These are phyloP conservation scores for Cacatua alba DNA, from an alignment of 2,113 vertebrate genomes.

Conservation along the genomic window DNA sequence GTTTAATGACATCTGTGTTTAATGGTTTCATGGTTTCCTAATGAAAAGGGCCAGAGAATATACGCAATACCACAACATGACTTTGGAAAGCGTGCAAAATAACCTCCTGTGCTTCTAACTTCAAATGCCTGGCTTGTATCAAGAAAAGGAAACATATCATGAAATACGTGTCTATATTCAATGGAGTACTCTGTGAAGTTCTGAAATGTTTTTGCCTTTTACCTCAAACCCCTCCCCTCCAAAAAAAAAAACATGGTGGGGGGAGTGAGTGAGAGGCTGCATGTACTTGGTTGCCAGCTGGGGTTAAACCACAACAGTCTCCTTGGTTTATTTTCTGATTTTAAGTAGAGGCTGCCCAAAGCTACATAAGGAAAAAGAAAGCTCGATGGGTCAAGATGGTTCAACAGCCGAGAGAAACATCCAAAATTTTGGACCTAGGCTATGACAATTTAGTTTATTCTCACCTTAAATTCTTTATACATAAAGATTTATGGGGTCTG, in stretches of 20 bases:
- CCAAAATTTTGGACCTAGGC: neutral
- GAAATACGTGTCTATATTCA: neutral
- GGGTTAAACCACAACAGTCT: neutral
- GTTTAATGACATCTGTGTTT: neutral
- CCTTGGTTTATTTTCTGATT: neutral
- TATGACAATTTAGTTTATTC: neutral
- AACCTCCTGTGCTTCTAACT: neutral
- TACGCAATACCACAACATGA: neutral
- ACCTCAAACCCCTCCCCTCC: neutral
- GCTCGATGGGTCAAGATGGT: neutral
- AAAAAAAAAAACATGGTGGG: neutral
- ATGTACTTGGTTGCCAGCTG: neutral
- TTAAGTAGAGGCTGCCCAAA: neutral
- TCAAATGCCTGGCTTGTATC: neutral
- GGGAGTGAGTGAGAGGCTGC: neutral
- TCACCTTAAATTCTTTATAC: neutral
- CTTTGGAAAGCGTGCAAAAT: neutral
- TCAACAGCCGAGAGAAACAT: neutral
- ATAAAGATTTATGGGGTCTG: neutral
- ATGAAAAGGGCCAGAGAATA: neutral
- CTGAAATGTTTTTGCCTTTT: neutral
- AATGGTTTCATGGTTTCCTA: neutral
- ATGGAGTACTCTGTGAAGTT: neutral
- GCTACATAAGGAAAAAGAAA: neutral
- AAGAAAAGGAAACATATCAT: neutral